Evolutionary conservation across 2,888 invertebrate genomes (phyloP).

Genomic region (Dromius quadrimaculatus): DNA sequence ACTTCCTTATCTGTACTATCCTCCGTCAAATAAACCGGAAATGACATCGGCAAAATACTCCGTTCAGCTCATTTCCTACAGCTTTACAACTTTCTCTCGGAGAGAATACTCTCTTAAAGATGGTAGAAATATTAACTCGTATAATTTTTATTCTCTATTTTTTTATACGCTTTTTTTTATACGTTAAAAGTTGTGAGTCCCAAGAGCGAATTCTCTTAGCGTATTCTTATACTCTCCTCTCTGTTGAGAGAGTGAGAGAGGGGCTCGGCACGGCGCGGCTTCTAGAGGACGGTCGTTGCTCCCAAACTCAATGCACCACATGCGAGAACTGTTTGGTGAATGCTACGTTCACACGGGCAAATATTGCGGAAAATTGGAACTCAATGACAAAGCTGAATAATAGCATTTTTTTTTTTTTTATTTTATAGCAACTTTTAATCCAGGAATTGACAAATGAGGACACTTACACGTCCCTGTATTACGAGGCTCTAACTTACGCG

Average conservation of each 20-base stretch:
- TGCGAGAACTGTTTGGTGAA: constrained; percentile 23
- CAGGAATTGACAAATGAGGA: no score
- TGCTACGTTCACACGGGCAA: constrained; percentile 32
- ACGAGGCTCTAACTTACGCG: no score
- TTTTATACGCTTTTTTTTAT: no score
- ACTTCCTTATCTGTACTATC: not conserved
- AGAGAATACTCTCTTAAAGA: not conserved
- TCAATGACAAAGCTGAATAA: no score
- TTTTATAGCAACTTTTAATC: no score
- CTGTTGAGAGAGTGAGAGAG: constrained; percentile 18
- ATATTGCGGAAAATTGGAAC: not conserved
- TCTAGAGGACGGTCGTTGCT: constrained; percentile 50
- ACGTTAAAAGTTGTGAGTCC: no score
- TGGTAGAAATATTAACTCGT: no score
- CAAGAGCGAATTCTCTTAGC: not conserved
- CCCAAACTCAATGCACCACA: constrained; percentile 38
- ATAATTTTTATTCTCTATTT: no score
- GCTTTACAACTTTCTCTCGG: constrained; percentile 1
- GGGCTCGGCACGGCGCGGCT: constrained; percentile 33
- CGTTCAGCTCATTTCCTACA: constrained; percentile 19
- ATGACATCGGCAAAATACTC: constrained; percentile 27
- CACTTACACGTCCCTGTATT: no score
- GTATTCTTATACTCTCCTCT: constrained; percentile 10
- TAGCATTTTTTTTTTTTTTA: no score
- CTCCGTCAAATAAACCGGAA: constrained; percentile 2